Evolutionary conservation across 2,113 vertebrate species (phyloP).

Genomic region (Helogale parvula): DNA sequence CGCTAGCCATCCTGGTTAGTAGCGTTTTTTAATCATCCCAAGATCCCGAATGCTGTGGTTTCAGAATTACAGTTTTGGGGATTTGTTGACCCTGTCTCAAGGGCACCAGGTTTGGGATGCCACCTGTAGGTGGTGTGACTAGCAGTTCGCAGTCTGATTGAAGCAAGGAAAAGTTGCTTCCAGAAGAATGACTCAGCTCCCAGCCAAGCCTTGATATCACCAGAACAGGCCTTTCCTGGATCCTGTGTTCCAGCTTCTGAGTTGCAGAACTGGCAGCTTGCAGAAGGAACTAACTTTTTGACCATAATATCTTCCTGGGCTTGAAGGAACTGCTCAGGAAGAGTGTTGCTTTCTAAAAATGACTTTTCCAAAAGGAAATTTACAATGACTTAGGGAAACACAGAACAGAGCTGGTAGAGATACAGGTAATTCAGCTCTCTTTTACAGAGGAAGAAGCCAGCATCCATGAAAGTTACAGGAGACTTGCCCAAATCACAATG

Average conservation of each 20-base stretch:
- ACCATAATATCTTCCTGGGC: neutral
- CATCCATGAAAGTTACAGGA: neutral
- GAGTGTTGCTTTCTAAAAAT: constrained; percentile 45
- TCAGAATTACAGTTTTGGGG: neutral
- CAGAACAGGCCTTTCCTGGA: constrained; percentile 41
- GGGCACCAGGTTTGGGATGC: constrained; percentile 53
- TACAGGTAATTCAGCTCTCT: neutral
- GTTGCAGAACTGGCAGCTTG: neutral
- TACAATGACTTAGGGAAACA: neutral
- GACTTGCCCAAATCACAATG: neutral
- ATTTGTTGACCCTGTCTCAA: neutral
- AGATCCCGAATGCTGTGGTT: neutral
- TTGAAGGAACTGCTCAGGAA: constrained; percentile 16
- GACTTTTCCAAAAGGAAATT: constrained; percentile 41
- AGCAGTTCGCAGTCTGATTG: neutral
- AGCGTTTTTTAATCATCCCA: neutral
- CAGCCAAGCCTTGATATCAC: neutral
- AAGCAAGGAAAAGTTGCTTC: constrained; percentile 61
- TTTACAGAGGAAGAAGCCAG: constrained; percentile 36
- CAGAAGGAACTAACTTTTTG: neutral
- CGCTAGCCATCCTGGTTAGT: neutral
- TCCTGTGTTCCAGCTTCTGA: neutral
- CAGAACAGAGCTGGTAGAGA: neutral
- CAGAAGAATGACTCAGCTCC: constrained; percentile 80
- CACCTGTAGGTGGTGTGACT: constrained; percentile 71